Conservation (phyloP, 2,888 invertebrate genomes). For the Microctonus hyperodae region DNA sequence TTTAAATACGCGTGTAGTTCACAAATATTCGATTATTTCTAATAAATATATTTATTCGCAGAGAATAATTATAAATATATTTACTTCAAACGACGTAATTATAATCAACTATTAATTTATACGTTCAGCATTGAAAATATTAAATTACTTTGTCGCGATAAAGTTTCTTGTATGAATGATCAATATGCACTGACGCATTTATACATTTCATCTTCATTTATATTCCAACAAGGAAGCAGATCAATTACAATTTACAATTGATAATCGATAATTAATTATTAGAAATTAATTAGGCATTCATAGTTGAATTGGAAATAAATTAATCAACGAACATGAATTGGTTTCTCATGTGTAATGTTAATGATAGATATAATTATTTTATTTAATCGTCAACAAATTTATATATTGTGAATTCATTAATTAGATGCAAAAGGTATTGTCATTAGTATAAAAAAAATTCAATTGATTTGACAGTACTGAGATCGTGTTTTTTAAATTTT, state of each 20-base stretch:
- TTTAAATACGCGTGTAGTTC: background rate
- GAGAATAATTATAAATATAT: too few species aligned
- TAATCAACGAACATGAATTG: background rate
- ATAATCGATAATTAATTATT: background rate
- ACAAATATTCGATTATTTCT: background rate
- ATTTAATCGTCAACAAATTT: background rate
- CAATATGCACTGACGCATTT: background rate
- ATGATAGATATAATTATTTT: background rate
- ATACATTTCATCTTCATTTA: background rate
- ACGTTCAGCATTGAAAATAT: too few species aligned
- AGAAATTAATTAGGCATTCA: too few species aligned
- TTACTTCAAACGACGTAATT: too few species aligned
- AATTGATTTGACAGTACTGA: background rate
- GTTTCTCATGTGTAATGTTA: background rate
- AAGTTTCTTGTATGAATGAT: background rate
- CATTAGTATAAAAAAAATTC: background rate
- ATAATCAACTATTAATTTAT: too few species aligned
- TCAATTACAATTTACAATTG: background rate
- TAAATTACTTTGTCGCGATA: background rate
- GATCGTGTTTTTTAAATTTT: background rate
- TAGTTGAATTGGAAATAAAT: too few species aligned
- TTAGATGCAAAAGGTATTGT: background rate
- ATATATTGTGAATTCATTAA: background rate
- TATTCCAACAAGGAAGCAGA: background rate
- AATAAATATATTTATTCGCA: too few species aligned